These are phyloP conservation scores for Amphibalanus amphitrite DNA, from an alignment of 1,140 invertebrate genomes.

Conservation along the genomic window DNA sequence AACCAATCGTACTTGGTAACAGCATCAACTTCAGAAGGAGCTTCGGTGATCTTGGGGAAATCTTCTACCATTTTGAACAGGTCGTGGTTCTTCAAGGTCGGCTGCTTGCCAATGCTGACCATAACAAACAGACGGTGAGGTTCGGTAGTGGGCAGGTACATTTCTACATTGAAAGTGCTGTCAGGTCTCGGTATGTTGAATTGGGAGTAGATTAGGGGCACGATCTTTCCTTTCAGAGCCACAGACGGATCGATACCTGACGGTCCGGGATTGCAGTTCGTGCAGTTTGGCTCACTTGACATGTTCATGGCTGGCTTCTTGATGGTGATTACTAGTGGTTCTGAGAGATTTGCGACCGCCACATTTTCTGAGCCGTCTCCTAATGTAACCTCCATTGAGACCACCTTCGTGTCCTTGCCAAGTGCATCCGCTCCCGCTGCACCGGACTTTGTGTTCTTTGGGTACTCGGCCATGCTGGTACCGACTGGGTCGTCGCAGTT, in stretches of 20 bases:
- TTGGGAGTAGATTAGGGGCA: not conserved
- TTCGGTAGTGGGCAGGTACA: not conserved
- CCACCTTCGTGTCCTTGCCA: not conserved
- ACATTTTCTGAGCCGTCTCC: not conserved
- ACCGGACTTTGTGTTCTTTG: not conserved
- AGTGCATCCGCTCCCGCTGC: not conserved
- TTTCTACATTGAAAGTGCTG: not conserved
- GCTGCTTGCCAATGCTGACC: not conserved
- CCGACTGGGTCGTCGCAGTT: not conserved
- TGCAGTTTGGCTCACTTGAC: not conserved
- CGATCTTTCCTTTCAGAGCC: not conserved
- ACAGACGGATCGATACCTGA: not conserved
- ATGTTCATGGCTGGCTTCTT: not conserved
- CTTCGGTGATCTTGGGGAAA: not conserved
- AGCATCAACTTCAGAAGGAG: not conserved
- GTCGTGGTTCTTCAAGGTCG: not conserved
- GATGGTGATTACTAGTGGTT: not conserved
- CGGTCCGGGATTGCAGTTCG: not conserved
- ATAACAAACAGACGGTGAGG: not conserved
- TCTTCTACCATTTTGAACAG: not conserved
- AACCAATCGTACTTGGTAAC: not conserved
- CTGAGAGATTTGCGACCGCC: not conserved
- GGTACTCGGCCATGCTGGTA: not conserved
- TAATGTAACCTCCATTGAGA: not conserved
- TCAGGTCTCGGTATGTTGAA: not conserved